Conservation (phyloP, 2,797 vertebrate species). For the Eurystomus glaucurus region DNA sequence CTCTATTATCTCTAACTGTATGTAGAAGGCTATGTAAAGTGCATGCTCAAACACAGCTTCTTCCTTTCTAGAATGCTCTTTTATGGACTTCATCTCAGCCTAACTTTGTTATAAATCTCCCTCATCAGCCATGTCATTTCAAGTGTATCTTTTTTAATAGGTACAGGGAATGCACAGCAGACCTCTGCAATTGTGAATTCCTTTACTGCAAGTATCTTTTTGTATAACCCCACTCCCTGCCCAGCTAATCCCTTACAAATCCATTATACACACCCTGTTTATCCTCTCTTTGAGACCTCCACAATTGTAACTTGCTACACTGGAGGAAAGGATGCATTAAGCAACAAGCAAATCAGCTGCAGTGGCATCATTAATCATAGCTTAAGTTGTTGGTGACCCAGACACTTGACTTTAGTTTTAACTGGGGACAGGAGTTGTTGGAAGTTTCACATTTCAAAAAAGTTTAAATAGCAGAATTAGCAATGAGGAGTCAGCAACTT, state of each 20-base stretch:
- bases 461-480: slow-evolving; percentile 2
- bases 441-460: not conserved
- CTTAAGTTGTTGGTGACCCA: not conserved
- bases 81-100: not conserved
- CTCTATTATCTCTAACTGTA: not conserved
- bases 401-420: slow-evolving; percentile 11
- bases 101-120: not conserved
- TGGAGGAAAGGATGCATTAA: not conserved
- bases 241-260: not conserved
- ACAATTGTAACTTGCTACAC: not conserved
- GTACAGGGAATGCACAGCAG: not conserved
- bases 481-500: not conserved
- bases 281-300: not conserved
- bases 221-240: not conserved
- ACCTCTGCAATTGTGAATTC: not conserved
- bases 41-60: not conserved
- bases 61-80: not conserved
- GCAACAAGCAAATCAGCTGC: not conserved
- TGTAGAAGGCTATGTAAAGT: not conserved
- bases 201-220: not conserved
- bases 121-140: not conserved
- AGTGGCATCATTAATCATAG: not conserved
- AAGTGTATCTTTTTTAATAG: not conserved
- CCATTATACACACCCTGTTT: not conserved
- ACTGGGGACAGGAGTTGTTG: not conserved